Evolutionary conservation across 2,797 vertebrate species (phyloP).

Genomic region (Thaleichthys pacificus): DNA sequence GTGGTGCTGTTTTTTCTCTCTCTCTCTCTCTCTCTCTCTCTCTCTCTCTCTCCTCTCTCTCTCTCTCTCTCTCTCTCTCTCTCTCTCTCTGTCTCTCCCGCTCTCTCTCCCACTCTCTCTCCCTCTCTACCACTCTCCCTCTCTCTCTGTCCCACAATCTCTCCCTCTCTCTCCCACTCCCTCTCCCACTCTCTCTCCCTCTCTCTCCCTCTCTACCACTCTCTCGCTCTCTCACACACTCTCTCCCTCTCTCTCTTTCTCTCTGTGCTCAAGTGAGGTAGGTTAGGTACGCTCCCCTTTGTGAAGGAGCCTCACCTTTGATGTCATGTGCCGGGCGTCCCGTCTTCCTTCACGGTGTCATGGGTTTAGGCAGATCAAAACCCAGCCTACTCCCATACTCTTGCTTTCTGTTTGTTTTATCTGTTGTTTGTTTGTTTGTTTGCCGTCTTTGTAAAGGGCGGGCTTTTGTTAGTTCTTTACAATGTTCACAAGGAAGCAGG

Average conservation of each 20-base stretch:
- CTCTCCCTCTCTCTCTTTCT: no score
- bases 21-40: not conserved
- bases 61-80: no score
- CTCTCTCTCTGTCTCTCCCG: no score
- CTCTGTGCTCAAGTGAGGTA: constrained; percentile 6
- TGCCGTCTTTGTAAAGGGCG: not conserved
- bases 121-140: no score
- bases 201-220: not conserved
- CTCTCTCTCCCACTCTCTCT: no score
- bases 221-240: not conserved
- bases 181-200: not conserved
- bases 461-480: not conserved
- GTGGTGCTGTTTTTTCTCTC: no score
- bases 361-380: constrained; percentile 34
- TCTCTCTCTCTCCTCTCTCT: fast-evolving
- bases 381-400: not conserved
- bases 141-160: no score
- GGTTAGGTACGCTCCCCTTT: constrained; percentile 13
- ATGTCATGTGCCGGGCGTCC: constrained; percentile 17
- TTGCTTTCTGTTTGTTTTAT: not conserved
- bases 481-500: constrained; percentile 4
- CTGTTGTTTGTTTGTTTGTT: not conserved
- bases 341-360: constrained; percentile 17
- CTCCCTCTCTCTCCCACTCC: fast-evolving
- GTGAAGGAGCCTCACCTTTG: constrained; percentile 14